These are phyloP conservation scores for Cryptotermes secundus DNA, from an alignment of 1,140 invertebrate species.

Conservation along the genomic window DNA sequence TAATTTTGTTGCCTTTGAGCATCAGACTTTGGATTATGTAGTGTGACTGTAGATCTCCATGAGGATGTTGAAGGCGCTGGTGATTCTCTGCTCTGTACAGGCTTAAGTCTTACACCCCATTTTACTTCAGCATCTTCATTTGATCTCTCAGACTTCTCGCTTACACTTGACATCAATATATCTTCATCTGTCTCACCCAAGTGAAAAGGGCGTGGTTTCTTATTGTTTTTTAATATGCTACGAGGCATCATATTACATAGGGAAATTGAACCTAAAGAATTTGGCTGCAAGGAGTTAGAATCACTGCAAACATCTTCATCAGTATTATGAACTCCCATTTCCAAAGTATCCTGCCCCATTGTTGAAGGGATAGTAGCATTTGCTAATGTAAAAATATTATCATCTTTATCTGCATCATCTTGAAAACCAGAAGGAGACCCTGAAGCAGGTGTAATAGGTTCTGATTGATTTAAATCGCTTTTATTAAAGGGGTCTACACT, in stretches of 20 bases:
- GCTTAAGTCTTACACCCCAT: constrained; percentile 52
- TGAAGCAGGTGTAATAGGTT: not conserved
- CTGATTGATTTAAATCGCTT: not conserved
- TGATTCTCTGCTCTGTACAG: constrained; percentile 38
- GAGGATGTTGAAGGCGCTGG: constrained; percentile 35
- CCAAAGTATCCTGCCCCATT: not conserved
- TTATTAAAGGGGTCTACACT: not conserved
- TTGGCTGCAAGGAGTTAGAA: constrained; percentile 34
- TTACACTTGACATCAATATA: constrained; percentile 23
- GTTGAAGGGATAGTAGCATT: constrained; percentile 13
- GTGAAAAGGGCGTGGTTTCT: constrained; percentile 67
- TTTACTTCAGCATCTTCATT: not conserved
- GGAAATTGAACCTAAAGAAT: constrained; percentile 39
- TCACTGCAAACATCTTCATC: not conserved
- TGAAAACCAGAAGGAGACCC: not conserved
- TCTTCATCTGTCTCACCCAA: constrained; percentile 60
- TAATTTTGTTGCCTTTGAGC: constrained; percentile 19
- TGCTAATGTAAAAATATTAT: constrained; percentile 21
- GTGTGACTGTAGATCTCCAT: constrained; percentile 49
- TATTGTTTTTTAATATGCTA: constrained; percentile 70
- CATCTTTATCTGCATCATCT: constrained; percentile 21
- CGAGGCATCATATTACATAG: constrained; percentile 53
- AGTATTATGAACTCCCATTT: not conserved
- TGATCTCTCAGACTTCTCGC: not conserved
- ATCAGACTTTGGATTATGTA: constrained; percentile 42